These are phyloP conservation scores for Uropetala carovei DNA, from an alignment of 2,888 invertebrate species.

Conservation along the genomic window DNA sequence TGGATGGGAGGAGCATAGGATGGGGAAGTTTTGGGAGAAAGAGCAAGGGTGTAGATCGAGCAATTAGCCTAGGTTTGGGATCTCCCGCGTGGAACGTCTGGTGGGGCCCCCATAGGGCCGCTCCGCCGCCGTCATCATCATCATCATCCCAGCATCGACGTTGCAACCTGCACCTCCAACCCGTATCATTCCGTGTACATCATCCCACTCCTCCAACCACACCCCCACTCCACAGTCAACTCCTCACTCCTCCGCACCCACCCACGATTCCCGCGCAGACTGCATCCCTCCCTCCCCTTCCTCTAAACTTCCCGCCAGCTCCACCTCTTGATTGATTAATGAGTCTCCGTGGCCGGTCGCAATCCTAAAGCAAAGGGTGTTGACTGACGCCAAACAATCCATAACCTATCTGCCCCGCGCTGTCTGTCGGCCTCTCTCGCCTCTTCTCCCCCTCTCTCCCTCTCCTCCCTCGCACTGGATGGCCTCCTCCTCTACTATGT, in stretches of 20 bases:
- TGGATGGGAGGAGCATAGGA: not conserved
- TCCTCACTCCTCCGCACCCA: not conserved
- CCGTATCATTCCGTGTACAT: too few species aligned
- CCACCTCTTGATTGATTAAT: conserved; percentile 56
- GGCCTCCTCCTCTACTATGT: not conserved
- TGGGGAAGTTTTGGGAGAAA: not conserved
- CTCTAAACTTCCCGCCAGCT: too few species aligned
- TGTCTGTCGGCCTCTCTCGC: not conserved
- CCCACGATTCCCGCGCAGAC: not conserved
- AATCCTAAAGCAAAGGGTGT: conserved; percentile 62
- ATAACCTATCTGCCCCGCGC: conserved; percentile 51
- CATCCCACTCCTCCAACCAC: not conserved
- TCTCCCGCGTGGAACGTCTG: not conserved
- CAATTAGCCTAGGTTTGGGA: conserved; percentile 31
- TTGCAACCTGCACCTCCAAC: too few species aligned
- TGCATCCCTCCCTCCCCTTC: conserved; percentile 25
- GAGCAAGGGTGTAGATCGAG: conserved; percentile 3
- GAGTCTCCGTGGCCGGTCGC: conserved; percentile 45
- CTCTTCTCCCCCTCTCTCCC: not conserved
- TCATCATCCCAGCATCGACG: too few species aligned
- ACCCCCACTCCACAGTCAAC: not conserved
- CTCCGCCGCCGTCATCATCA: too few species aligned
- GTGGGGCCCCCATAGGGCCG: too few species aligned
- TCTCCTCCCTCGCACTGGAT: not conserved
- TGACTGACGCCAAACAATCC: conserved; percentile 63